Conservation (phyloP, 2,113 vertebrate species). For the Dissostichus mawsoni region DNA sequence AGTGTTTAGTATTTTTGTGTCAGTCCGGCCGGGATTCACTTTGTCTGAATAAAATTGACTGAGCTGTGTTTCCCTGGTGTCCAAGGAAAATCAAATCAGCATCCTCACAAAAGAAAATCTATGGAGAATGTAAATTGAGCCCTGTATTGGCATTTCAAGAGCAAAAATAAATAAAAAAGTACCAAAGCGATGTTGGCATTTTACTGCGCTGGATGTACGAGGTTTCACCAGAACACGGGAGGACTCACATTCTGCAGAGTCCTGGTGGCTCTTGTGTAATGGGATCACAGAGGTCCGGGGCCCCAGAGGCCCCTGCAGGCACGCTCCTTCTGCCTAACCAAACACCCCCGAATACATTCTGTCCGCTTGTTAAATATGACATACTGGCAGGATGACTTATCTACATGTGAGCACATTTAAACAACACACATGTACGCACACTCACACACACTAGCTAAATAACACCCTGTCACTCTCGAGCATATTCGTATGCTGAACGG, state of each 20-base stretch:
- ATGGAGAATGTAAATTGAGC: neutral
- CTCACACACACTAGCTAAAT: slow-evolving; percentile 34
- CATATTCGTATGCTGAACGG: slow-evolving; percentile 7
- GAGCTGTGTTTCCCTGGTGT: slow-evolving; percentile 4
- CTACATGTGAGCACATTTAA: slow-evolving; percentile 37
- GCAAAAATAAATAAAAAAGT: neutral
- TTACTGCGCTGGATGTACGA: slow-evolving; percentile 4
- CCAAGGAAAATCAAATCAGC: neutral
- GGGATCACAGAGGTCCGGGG: slow-evolving; percentile 53
- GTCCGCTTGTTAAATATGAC: slow-evolving; percentile 57
- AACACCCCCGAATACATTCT: slow-evolving; percentile 46
- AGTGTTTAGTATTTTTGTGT: slow-evolving; percentile 38
- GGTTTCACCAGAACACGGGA: slow-evolving; percentile 11
- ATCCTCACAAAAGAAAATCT: neutral
- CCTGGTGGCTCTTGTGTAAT: slow-evolving; percentile 50
- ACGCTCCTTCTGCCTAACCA: slow-evolving; percentile 58
- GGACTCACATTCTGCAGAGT: slow-evolving; percentile 35
- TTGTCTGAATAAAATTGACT: slow-evolving; percentile 34
- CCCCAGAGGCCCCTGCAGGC: slow-evolving; percentile 47
- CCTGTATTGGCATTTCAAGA: neutral
- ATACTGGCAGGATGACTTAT: slow-evolving; percentile 14
- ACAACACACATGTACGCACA: slow-evolving; percentile 6
- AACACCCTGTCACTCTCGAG: slow-evolving; percentile 25
- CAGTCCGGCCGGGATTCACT: slow-evolving; percentile 11
- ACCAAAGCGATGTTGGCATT: neutral